Base-by-base conservation (phyloP, 2,888 invertebrate genomes). In the Ethmia dodecea region DNA sequence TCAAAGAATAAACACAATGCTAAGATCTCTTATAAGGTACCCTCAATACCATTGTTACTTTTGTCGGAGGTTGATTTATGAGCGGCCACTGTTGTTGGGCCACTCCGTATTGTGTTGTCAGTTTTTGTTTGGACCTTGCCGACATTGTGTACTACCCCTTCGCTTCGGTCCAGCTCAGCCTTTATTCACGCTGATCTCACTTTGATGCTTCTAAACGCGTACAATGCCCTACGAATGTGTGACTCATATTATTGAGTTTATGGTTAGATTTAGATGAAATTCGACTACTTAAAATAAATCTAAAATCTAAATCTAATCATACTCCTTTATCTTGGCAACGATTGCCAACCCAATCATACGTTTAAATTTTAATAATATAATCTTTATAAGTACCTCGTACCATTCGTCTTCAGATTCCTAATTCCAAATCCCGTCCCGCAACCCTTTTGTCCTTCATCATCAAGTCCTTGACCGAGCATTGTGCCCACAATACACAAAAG, bases 1-100 rank as follows among this genome's bases (percentile, higher is more conserved):
- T 86, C 84, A 86, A 84, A 86, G 86, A 77, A 74, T 78, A 72
- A 64, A 70, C 74, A 86, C 84, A 86, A 86, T 79, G 64, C 78
- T 79, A 78, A 84, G 83, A 86, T 86, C 84, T 86, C 83, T 83
- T 84, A 83, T 84, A 81, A 81, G 84, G 84, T 81, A 78, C 86
- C 84, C 81, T 84, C 83, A 84, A 83, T 79, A 80, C 79, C 71
- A 83, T 86, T 86, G 86, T 86, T 78, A 78, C 84, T 79, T 81
- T 86, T 86, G 84, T 86, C 76, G 69, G 81, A 78, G 77, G 70
- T 79, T 84, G 86, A 84, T 86, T 86, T 86, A 86, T 75, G 84
- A 80, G 75, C 79, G 72, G 84, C 83, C 84, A 83, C 84, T 76
- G 83, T 83, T 83, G 84, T 83, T 79, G 75, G 73, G 52, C 80